Evolutionary conservation across 2,797 vertebrate species (phyloP).

Genomic region (Furcifer pardalis): DNA sequence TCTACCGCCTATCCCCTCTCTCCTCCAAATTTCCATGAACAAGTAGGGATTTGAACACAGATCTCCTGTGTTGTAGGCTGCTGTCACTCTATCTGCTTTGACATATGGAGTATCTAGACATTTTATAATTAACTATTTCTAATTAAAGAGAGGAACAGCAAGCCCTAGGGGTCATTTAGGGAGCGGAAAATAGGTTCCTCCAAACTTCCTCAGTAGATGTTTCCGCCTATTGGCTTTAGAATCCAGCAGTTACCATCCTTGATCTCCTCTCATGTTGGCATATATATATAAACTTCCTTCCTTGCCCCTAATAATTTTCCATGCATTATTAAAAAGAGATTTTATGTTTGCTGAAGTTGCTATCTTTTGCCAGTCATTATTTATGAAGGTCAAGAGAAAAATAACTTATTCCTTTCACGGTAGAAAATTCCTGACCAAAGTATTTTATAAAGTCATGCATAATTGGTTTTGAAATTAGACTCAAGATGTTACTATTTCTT

Average conservation of each 20-base stretch:
- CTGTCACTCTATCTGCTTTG: too few species aligned
- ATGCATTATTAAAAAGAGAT: slow-evolving; percentile 23
- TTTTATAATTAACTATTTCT: neutral
- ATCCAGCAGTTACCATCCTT: neutral
- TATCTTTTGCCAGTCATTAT: slow-evolving; percentile 15
- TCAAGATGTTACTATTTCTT: neutral
- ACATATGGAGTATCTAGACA: neutral
- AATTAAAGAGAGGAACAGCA: neutral
- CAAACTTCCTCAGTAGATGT: neutral
- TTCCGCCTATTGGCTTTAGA: neutral
- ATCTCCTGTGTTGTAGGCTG: too few species aligned
- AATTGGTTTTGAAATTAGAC: slow-evolving; percentile 32
- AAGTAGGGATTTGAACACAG: too few species aligned
- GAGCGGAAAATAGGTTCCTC: neutral
- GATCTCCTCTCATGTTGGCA: neutral
- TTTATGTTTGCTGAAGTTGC: neutral
- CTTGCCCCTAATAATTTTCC: slow-evolving; percentile 1
- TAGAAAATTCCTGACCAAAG: slow-evolving; percentile 20
- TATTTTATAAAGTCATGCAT: slow-evolving; percentile 29
- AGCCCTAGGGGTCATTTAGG: neutral
- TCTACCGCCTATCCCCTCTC: too few species aligned
- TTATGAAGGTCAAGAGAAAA: slow-evolving; percentile 25
- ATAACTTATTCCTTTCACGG: slow-evolving; percentile 13
- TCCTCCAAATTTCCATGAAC: too few species aligned
- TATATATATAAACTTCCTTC: slow-evolving; percentile 1